Evolutionary conservation across 1,140 invertebrate species (phyloP), one percentile per base, ranked within the genome.

Genomic region (Triops longicaudatus): DNA sequence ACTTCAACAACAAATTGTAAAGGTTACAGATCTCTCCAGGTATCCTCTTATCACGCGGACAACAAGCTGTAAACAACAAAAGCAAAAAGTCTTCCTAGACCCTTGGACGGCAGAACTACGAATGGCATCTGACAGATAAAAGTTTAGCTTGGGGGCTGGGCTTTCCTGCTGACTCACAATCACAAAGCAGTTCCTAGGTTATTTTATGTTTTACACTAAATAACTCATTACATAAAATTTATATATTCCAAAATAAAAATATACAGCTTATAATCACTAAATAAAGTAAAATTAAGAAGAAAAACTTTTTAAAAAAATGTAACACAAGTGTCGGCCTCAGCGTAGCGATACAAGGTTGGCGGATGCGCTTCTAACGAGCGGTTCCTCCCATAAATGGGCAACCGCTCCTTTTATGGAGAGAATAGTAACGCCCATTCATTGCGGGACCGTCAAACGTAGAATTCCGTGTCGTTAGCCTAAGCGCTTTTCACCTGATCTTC

Each of bases 41-140:
- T 63, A 0, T 17, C 50, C 22, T 63, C 50, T 63, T 63, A 63
- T 63, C 50, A 63, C 50, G 22, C 17, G 50, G 22, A 63, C 17
- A 63, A 63, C 50, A 63, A 22, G 50, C 50, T 14, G 50, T 63
- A 63, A 63, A 63, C 50, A 63, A 63, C 50, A 63, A 63, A 63
- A 63, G 50, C 50, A 63, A 63, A 63, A 63, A 14, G 50, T 14
- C 50, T 63, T 22, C 50, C 50, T 14, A 17, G 17, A 63, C 50
- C 50, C 50, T 63, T 9, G 50, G 17, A 63, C 50, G 50, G 50
- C 22, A 63, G 50, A 63, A 63, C 50, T 63, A 63, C 50, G 50
- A 63, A 63, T 63, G 50, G 50, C 50, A 63, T 63, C 50, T 63
- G 50, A 63, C 50, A 22, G 50, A 63, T 22, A 63, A 10, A 63